A percentile compares a stretch with the other conserved stretches of the same genome.
Conservation (phyloP, 2,888 invertebrate species). For the Patella depressa region DNA sequence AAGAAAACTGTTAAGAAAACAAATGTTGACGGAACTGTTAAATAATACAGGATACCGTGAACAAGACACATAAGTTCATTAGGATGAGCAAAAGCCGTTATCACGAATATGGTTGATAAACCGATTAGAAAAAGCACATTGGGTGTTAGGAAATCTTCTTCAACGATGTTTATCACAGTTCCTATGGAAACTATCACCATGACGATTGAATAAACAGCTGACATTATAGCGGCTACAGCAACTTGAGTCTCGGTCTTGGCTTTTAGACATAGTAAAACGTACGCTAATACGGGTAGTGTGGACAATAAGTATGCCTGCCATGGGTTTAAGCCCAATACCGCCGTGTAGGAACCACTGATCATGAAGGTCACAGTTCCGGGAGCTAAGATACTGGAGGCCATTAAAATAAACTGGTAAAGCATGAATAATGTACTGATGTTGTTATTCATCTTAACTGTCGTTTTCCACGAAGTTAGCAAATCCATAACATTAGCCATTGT, state of each 20-base stretch:
- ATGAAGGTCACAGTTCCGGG: constrained; percentile 55
- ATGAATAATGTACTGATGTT: constrained; percentile 59
- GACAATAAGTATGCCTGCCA: constrained; percentile 97
- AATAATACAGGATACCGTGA: constrained; percentile 82
- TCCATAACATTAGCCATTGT: constrained; percentile 66
- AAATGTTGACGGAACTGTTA: constrained; percentile 95
- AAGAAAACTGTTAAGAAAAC: constrained; percentile 91
- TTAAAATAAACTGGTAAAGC: constrained; percentile 54
- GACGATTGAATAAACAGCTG: constrained; percentile 93
- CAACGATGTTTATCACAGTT: constrained; percentile 94
- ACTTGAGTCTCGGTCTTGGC: constrained; percentile 92
- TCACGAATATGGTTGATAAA: constrained; percentile 92
- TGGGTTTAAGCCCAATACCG: constrained; percentile 95
- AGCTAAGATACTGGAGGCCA: constrained; percentile 49
- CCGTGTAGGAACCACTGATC: constrained; percentile 98
- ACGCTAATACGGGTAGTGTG: constrained; percentile 88
- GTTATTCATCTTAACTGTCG: constrained; percentile 53
- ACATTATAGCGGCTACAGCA: constrained; percentile 61
- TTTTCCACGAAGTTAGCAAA: constrained; percentile 51
- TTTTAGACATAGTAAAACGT: constrained; percentile 93
- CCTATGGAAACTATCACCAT: constrained; percentile 99
- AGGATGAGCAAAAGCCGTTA: constrained; percentile 96
- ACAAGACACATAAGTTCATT: constrained; percentile 78
- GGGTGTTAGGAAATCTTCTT: constrained; percentile 80
- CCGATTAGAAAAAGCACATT: constrained; percentile 50